Evolutionary conservation across 1,140 invertebrate species (phyloP).

Genomic region (Drosophila ironensis): DNA sequence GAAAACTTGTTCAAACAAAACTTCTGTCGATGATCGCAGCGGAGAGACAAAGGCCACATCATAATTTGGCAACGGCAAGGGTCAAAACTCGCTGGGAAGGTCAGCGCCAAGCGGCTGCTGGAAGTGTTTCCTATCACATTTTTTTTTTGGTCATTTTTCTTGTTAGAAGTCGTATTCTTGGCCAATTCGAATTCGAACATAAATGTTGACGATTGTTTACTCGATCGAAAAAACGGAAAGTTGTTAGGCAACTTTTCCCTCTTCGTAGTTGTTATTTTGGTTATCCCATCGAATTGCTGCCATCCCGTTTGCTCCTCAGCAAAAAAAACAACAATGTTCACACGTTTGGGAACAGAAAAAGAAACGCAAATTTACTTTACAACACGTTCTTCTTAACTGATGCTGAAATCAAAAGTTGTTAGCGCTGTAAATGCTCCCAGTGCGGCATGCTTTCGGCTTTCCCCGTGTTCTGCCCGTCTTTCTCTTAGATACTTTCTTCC

Average conservation of each 20-base stretch:
- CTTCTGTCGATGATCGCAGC: constrained; percentile 33
- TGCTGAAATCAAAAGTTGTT: constrained; percentile 71
- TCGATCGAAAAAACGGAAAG: constrained; percentile 46
- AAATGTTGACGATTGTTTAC: background rate
- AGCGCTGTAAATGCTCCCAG: constrained; percentile 18
- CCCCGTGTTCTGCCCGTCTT: constrained; percentile 15
- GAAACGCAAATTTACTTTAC: constrained; percentile 12
- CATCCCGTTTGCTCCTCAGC: background rate
- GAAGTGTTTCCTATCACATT: constrained; percentile 18
- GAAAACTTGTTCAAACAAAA: constrained; percentile 68
- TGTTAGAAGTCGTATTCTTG: constrained; percentile 12
- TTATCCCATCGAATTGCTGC: constrained; percentile 11
- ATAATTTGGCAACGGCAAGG: constrained; percentile 46
- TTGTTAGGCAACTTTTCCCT: constrained; percentile 40
- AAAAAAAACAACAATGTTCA: constrained; percentile 7
- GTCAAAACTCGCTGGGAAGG: constrained; percentile 72
- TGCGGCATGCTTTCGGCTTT: constrained; percentile 6
- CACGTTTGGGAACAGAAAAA: constrained; percentile 8
- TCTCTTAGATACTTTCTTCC: constrained; percentile 62
- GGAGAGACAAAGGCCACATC: constrained; percentile 35
- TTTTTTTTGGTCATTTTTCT: background rate
- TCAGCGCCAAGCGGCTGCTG: constrained; percentile 18
- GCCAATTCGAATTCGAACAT: constrained; percentile 11
- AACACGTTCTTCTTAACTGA: constrained; percentile 39
- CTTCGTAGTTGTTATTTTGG: constrained; percentile 2